phyloP scores from a whole-genome alignment of 2,113 vertebrate species.

The Caloenas nicobarica region DNA sequence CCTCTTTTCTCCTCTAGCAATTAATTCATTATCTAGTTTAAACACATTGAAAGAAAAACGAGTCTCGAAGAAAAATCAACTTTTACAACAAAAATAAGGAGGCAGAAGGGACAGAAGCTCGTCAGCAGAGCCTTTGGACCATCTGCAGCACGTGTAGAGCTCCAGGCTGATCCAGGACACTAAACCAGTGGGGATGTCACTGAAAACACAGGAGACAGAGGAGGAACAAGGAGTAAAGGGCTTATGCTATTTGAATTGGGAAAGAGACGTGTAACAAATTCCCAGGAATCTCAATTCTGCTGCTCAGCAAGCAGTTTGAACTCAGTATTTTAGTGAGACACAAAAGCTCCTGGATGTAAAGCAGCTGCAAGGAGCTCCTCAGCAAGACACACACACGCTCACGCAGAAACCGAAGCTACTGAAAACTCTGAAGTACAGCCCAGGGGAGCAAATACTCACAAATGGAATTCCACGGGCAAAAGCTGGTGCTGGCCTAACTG shows the following conservation, averaged over 20 bases:
- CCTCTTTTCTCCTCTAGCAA: neutral
- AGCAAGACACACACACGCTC: neutral
- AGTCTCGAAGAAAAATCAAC: neutral
- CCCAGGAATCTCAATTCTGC: neutral
- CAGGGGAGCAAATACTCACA: rapidly evolving
- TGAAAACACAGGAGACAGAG: neutral
- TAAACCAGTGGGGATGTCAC: neutral
- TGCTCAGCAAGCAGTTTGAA: neutral
- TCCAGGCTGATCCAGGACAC: neutral
- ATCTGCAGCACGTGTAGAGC: rapidly evolving
- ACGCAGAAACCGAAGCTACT: neutral
- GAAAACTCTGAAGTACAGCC: neutral
- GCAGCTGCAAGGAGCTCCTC: neutral
- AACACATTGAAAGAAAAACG: neutral
- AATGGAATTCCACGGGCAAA: neutral
- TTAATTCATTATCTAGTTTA: neutral
- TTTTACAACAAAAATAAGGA: neutral
- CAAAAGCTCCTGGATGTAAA: neutral
- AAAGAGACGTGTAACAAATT: neutral
- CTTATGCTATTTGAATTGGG: neutral
- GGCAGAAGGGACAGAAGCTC: neutral
- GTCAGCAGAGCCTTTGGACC: neutral
- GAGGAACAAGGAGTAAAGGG: neutral
- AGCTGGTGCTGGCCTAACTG: neutral
- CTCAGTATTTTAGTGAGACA: rapidly evolving